Evolutionary conservation across 1,140 invertebrate species (phyloP).

Genomic region (Thalassaphorura encarpata): DNA sequence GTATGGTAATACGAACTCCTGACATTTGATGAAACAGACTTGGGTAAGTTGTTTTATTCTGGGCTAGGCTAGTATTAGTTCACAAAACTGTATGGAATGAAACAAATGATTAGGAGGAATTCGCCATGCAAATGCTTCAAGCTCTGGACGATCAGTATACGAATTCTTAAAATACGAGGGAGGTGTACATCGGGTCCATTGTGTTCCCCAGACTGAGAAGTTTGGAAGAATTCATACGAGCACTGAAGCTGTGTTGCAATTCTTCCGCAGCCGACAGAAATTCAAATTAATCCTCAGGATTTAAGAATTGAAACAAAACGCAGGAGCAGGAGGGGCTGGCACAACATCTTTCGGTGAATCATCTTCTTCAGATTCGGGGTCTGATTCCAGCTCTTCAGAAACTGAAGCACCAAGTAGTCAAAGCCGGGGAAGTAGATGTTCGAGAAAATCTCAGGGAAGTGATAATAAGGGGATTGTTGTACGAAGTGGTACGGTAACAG

Average conservation of each 20-base stretch:
- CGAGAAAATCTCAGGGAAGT: too few relatives aligned
- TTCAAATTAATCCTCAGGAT: too few relatives aligned
- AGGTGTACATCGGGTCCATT: slow-evolving; percentile 91
- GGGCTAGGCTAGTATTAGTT: too few relatives aligned
- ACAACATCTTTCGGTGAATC: slow-evolving; percentile 98
- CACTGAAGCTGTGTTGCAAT: slow-evolving; percentile 78
- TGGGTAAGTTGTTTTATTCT: slow-evolving; percentile 47
- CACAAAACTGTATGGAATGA: too few relatives aligned
- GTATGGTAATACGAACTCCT: slow-evolving; percentile 60
- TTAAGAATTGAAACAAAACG: slow-evolving; percentile 85
- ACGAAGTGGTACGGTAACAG: too few relatives aligned
- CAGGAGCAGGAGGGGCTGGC: slow-evolving; percentile 77
- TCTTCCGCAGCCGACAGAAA: slow-evolving; percentile 57
- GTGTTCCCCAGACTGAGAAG: slow-evolving; percentile 85
- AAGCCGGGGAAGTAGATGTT: too few relatives aligned
- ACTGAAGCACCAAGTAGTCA: too few relatives aligned
- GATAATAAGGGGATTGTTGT: too few relatives aligned
- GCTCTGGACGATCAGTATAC: slow-evolving; percentile 53
- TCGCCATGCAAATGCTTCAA: slow-evolving; percentile 51
- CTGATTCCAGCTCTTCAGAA: too few relatives aligned
- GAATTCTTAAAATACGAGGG: slow-evolving; percentile 64
- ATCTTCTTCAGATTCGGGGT: too few relatives aligned
- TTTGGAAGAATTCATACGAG: slow-evolving; percentile 88
- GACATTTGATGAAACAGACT: slow-evolving; percentile 50
- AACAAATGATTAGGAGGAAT: too few relatives aligned